These are phyloP conservation scores for Lichenostomus cassidix DNA, from an alignment of 2,113 vertebrate species.

Conservation along the genomic window DNA sequence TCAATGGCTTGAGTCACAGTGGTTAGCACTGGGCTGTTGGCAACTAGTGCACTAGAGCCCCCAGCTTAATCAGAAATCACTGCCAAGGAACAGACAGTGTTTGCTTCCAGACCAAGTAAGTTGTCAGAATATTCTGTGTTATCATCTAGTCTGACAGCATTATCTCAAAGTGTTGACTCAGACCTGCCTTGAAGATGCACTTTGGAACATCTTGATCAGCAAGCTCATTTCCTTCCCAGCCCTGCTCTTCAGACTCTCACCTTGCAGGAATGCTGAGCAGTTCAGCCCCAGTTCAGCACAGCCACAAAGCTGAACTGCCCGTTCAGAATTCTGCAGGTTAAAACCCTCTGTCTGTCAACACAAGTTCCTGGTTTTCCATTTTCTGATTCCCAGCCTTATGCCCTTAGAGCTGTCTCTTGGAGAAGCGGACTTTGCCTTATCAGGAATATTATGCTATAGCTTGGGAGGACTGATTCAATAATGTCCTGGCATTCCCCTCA, in stretches of 20 bases:
- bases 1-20: neutral
- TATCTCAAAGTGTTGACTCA: conserved; percentile 20
- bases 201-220: conserved; percentile 4
- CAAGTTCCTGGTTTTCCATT: neutral
- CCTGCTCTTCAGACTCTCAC: neutral
- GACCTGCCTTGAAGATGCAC: neutral
- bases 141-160: neutral
- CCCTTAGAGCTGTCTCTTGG: neutral
- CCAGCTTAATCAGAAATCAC: neutral
- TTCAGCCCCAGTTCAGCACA: neutral
- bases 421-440: neutral
- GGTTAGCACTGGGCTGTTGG: neutral
- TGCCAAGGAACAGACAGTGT: neutral
- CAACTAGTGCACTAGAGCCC: neutral
- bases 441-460: neutral
- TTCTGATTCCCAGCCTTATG: neutral
- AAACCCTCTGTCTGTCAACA: neutral
- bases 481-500: neutral
- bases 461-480: neutral
- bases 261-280: neutral
- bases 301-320: neutral
- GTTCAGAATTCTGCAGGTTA: neutral
- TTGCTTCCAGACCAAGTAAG: neutral
- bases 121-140: conserved; percentile 19
- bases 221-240: neutral